These are phyloP conservation scores for Phyllotreta striolata DNA, from an alignment of 2,888 invertebrate genomes.

Conservation along the genomic window DNA sequence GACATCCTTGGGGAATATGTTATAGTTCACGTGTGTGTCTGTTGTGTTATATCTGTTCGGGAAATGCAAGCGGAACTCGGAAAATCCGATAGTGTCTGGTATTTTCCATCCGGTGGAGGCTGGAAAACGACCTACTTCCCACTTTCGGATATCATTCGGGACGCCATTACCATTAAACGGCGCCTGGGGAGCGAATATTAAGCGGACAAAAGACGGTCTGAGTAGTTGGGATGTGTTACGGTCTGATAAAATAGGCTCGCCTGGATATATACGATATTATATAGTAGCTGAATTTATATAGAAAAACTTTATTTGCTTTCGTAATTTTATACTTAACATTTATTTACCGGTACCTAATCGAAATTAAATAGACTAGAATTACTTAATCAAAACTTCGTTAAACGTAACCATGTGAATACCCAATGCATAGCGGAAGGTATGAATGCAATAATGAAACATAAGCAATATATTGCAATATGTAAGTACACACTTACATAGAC, in stretches of 20 bases:
- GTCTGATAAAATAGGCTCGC: background rate
- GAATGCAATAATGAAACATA: conserved; percentile 20
- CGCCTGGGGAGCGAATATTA: conserved; percentile 17
- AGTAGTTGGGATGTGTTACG: conserved; percentile 6
- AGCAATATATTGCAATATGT: conserved; percentile 26
- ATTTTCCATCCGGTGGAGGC: conserved; percentile 11
- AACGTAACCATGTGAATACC: conserved; percentile 2
- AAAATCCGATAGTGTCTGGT: conserved; percentile 13
- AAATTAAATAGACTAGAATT: background rate
- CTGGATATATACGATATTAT: background rate
- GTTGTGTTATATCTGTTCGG: conserved; percentile 13
- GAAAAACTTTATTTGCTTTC: no score
- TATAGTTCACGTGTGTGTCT: conserved; percentile 8
- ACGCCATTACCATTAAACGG: conserved; percentile 14
- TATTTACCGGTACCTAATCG: background rate
- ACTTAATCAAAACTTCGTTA: conserved; percentile 1
- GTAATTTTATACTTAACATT: no score
- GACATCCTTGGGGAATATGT: background rate
- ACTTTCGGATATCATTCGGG: conserved; percentile 8
- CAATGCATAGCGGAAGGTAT: conserved; percentile 16
- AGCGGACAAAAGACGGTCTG: conserved; percentile 10
- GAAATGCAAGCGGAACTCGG: conserved; percentile 9
- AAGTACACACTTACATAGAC: background rate
- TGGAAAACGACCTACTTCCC: conserved; percentile 12
- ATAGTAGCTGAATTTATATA: no score